Conservation (phyloP, 2,888 invertebrate genomes). For the Sthenelais limicola region DNA sequence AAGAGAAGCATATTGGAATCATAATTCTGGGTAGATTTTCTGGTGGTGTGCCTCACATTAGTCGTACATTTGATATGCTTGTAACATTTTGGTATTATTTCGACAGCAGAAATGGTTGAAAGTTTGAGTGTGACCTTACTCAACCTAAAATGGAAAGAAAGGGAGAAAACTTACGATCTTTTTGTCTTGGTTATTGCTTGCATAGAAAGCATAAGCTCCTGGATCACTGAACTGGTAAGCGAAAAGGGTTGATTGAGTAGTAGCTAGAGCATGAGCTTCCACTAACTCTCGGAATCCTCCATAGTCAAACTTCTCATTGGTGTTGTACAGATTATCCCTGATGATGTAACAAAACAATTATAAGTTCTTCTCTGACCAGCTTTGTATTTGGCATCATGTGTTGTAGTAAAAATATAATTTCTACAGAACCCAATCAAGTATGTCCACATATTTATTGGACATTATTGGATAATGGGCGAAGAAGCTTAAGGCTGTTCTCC, state of each 20-base stretch:
- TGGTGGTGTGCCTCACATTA: too few relatives aligned
- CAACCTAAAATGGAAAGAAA: not conserved
- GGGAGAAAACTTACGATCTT: constrained; percentile 60
- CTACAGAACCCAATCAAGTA: too few relatives aligned
- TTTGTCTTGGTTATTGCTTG: constrained; percentile 63
- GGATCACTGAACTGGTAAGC: constrained; percentile 67
- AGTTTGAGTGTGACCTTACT: not conserved
- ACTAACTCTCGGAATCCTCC: constrained; percentile 67
- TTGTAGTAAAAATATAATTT: too few relatives aligned
- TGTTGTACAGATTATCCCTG: constrained; percentile 70
- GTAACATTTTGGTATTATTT: not conserved
- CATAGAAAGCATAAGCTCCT: constrained; percentile 68
- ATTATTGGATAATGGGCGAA: too few relatives aligned
- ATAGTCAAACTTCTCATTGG: constrained; percentile 68
- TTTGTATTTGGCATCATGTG: too few relatives aligned
- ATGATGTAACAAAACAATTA: too few relatives aligned
- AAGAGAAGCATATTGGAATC: constrained; percentile 19
- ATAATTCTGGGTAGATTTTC: constrained; percentile 17
- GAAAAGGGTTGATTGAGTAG: constrained; percentile 64
- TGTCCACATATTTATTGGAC: too few relatives aligned
- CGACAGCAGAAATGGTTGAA: not conserved
- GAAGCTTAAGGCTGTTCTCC: too few relatives aligned
- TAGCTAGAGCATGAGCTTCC: constrained; percentile 59
- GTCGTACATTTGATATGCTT: too few relatives aligned
- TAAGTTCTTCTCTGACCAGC: too few relatives aligned